Evolutionary conservation across 2,888 invertebrate genomes (phyloP).

Genomic region (Branchipolynoe longqiensis): DNA sequence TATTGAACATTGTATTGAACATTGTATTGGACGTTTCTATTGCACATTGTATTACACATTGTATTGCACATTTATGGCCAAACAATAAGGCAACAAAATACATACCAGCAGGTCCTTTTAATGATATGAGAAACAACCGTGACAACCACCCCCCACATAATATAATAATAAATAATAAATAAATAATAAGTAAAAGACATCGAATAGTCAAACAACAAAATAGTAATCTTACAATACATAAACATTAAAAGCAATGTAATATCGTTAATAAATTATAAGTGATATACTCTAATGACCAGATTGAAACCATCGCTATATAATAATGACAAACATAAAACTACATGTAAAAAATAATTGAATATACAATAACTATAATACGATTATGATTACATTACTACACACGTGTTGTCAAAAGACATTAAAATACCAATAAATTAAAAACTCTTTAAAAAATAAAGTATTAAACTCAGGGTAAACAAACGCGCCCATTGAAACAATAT

Average conservation of each 20-base stretch:
- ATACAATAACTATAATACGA: not conserved
- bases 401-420: slow-evolving; percentile 15
- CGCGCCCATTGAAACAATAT: no score
- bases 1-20: no score
- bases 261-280: no score
- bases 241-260: not conserved
- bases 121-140: no score
- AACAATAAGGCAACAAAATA: slow-evolving; percentile 7
- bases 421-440: not conserved
- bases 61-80: slow-evolving; percentile 17
- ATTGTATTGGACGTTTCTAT: no score
- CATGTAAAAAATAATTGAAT: not conserved
- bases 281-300: not conserved
- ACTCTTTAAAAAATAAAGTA: no score
- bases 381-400: not conserved
- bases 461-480: no score
- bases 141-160: not conserved
- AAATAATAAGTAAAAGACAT: not conserved
- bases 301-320: not conserved
- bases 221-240: not conserved
- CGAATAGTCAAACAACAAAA: not conserved
- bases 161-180: not conserved
- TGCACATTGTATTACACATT: no score
- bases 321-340: not conserved
- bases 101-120: no score